Conservation (phyloP, 1,140 invertebrate genomes). For the Diuraphis noxia region DNA sequence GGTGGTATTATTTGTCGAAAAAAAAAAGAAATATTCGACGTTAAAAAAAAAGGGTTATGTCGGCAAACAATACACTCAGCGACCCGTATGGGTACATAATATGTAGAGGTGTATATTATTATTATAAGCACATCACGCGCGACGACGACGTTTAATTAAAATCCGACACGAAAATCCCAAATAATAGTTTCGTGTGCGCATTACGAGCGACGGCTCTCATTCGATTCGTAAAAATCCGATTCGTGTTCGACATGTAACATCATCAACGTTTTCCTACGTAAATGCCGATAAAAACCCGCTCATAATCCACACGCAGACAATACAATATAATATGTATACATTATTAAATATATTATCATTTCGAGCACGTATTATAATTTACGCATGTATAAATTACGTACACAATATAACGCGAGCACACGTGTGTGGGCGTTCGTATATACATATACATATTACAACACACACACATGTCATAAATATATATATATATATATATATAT, state of each 20-base stretch:
- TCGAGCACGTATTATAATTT: slow-evolving; percentile 1
- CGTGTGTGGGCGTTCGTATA: background rate
- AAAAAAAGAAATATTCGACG: background rate
- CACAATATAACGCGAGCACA: background rate
- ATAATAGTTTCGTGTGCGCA: background rate
- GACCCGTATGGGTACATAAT: background rate
- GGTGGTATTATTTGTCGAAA: background rate
- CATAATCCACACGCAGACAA: background rate
- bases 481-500: background rate
- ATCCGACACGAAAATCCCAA: background rate
- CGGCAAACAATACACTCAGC: background rate
- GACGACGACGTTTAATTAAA: background rate
- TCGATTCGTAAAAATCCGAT: background rate
- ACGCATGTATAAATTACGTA: background rate
- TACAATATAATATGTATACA: background rate
- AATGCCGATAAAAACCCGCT: background rate
- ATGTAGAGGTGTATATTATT: too few relatives aligned
- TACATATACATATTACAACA: background rate
- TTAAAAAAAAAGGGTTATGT: background rate
- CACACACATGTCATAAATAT: too few relatives aligned
- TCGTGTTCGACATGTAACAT: background rate
- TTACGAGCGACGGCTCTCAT: background rate
- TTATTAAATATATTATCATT: background rate
- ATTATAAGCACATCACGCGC: background rate
- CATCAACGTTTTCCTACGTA: background rate